A percentile compares a stretch with the other conserved stretches of the same genome.
phyloP scores from a whole-genome alignment of 2,888 invertebrate genomes.

The Drosophila niveifrons region DNA sequence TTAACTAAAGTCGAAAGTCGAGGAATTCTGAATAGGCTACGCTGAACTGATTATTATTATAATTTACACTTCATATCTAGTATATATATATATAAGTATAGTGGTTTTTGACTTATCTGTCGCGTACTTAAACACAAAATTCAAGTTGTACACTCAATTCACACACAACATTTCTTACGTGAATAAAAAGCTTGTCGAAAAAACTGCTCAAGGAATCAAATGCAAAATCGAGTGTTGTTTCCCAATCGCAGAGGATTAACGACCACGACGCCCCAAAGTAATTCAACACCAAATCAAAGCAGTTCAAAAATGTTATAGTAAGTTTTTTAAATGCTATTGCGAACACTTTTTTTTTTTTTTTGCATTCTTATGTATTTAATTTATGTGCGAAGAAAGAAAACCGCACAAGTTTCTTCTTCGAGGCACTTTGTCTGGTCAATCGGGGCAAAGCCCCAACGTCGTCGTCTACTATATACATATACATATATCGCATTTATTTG shows the following conservation, averaged over 20 bases:
- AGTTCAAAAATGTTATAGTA: slow-evolving; percentile 21
- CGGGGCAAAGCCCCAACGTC: neutral
- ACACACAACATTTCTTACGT: neutral
- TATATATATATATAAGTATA: neutral
- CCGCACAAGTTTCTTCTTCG: slow-evolving; percentile 18
- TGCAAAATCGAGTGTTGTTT: neutral
- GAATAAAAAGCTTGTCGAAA: slow-evolving; percentile 1
- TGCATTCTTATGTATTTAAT: slow-evolving; percentile 3
- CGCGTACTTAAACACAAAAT: slow-evolving; percentile 13
- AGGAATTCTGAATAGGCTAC: slow-evolving; percentile 4
- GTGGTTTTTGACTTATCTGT: slow-evolving; percentile 11
- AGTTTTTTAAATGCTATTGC: slow-evolving; percentile 5
- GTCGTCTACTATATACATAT: neutral
- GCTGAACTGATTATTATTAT: slow-evolving; percentile 1
- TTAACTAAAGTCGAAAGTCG: neutral
- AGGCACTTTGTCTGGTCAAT: slow-evolving; percentile 9
- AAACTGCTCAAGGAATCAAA: neutral
- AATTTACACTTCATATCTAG: neutral
- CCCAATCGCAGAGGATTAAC: neutral
- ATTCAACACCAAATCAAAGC: neutral
- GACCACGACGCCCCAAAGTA: neutral
- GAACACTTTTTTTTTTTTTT: neutral
- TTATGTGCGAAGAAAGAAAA: slow-evolving; percentile 9
- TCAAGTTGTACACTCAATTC: slow-evolving; percentile 16
- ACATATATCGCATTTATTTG: slow-evolving; percentile 2